A percentile compares a stretch with the other conserved stretches of the same genome.
Conservation (phyloP, 2,113 vertebrate genomes). For the Mesoclemmys tuberculata region DNA sequence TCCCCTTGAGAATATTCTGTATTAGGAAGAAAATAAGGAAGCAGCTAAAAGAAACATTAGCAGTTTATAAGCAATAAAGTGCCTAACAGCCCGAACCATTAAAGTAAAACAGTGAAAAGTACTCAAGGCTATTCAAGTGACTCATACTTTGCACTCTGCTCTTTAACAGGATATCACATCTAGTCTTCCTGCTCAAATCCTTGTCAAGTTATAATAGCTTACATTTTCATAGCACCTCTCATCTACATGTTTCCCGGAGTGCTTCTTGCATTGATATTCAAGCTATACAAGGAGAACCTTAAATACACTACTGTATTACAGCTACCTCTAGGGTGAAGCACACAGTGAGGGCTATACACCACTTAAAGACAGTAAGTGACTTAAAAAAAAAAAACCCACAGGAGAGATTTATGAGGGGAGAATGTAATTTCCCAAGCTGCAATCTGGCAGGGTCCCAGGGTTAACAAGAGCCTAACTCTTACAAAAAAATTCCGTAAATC, state of each 20-base stretch:
- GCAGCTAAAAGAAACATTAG: slow-evolving; percentile 27
- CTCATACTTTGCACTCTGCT: slow-evolving; percentile 41
- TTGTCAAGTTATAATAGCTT: background rate
- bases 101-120: slow-evolving; percentile 27
- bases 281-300: background rate
- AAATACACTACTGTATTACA: background rate
- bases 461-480: fast-evolving
- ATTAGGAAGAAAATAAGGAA: slow-evolving; percentile 13
- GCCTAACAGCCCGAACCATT: background rate
- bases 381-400: background rate
- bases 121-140: slow-evolving; percentile 31
- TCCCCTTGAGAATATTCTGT: slow-evolving; percentile 20
- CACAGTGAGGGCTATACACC: background rate
- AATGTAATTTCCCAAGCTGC: background rate
- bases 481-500: background rate
- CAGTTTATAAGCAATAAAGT: background rate
- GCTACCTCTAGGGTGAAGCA: background rate
- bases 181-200: slow-evolving; percentile 6
- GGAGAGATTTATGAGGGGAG: background rate
- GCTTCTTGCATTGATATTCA: background rate
- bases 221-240: slow-evolving; percentile 35
- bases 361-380: background rate
- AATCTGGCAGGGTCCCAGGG: background rate
- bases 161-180: background rate
- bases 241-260: slow-evolving; percentile 26